Evolutionary conservation across 2,888 invertebrate genomes (phyloP).

Genomic region (Noctua janthe): DNA sequence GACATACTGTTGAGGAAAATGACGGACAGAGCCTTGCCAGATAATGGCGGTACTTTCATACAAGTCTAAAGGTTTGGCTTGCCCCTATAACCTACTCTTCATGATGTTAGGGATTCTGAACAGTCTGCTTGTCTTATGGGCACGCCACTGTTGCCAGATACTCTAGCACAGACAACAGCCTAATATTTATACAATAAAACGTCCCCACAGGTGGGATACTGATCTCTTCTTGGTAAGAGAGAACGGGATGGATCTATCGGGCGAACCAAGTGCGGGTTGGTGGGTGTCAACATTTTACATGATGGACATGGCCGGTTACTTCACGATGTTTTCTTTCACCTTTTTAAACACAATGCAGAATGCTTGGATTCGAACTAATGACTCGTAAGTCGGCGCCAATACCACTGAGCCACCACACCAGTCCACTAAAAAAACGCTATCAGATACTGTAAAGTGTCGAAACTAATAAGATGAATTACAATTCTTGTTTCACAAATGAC

Average conservation of each 20-base stretch:
- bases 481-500: not conserved
- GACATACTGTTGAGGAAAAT: slow-evolving; percentile 65
- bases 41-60: not conserved
- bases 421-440: not conserved
- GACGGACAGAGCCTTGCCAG: not conserved
- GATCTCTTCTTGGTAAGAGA: not conserved
- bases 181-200: not conserved
- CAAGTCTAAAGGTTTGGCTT: too few relatives aligned
- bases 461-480: not conserved
- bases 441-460: not conserved
- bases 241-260: not conserved
- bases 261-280: not conserved
- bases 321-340: too few relatives aligned
- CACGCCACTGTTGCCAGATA: too few relatives aligned
- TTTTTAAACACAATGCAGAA: too few relatives aligned
- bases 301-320: too few relatives aligned
- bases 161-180: not conserved
- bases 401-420: not conserved
- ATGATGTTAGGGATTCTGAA: too few relatives aligned
- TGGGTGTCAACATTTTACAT: not conserved
- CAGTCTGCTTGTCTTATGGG: too few relatives aligned
- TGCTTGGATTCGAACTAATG: not conserved
- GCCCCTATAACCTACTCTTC: too few relatives aligned
- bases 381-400: not conserved
- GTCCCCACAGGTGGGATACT: not conserved